Evolutionary conservation across 2,888 invertebrate species (phyloP), one percentile per base, ranked within the genome.

Genomic region (Oasisia sp.): DNA sequence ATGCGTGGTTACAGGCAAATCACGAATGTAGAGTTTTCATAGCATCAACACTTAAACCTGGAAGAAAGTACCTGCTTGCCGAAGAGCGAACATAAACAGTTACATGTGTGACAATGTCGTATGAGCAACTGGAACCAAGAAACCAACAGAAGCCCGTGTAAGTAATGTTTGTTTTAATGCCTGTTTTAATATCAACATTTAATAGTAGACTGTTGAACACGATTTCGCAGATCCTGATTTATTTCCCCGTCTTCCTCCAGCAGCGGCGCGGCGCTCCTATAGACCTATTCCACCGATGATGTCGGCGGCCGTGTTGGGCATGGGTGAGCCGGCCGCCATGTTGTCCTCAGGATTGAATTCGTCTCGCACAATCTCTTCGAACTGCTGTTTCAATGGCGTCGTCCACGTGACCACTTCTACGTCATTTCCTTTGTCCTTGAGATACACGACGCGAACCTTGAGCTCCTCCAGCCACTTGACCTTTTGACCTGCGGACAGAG

Each of bases 401-500:
- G 74, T 74, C 74, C 74, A 74, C 74, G 74, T 74, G 74, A 74
- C 74, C 27, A 74, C 74, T 74, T 74, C 74, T n/a, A 74, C 74
- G 74, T 74, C 74, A 74, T 74, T 74, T 74, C 74, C 74, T 74
- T 74, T 74, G 74, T 74, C 74, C 27, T 74, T 74, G 74, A 74
- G 74, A 74, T 27, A 74, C 27, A 74, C 74, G 74, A 74, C 74
- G 74, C 74, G 74, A 7, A 74, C 74, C 74, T 74, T 74, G 74
- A 74, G 74, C 27, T 74, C 74, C 27, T 74, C 74, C 19, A 74
- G 74, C 74, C 74, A 74, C n/a, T 74, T 74, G 27, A 74, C 74
- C 74, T 74, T 74, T n/a, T 19, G n/a, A 74, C 74, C 74, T 74
- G 74, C n/a, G 27, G 19, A 74, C 74, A 74, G 0, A 74, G 27